Base-by-base conservation (phyloP, 2,797 vertebrate species). In the Periparus ater region DNA sequence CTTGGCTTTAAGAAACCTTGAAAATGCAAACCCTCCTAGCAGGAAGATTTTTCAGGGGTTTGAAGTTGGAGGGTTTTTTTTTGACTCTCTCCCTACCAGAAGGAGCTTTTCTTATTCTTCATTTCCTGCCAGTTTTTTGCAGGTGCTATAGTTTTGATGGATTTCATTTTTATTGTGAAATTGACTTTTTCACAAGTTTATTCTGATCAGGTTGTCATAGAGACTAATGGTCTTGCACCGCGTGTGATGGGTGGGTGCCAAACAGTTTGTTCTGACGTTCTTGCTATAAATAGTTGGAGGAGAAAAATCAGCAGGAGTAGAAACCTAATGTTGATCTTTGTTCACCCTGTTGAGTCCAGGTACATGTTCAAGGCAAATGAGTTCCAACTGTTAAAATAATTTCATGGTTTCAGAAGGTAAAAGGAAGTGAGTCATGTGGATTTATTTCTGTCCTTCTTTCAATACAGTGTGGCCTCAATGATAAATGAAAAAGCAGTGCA, bases 181-280 rank as follows among this genome's bases (percentile, higher is more conserved):
- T 76, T 96, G 93, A 85, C 85, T 97, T 95, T 76, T 85, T 92
- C 25, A 70, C 84, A 79, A 85, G 88, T 97, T 96, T 96, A 81
- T 96, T 95, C 96, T 91, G 91, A 85, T 89, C n/a, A 6, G 66
- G 97, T 98, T 97, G 96, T 96, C 95, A 96, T 97, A 96, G 95
- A 97, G 93, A 97, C 96, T 95, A 93, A 91, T 85, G 91, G 75
- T 66, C 70, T 70, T 80, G 75, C 95, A 84, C 88, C 38, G 70
- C 1, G 0, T 92, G 85, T 68, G 62, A 85, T 85, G 88, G 85
- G 63, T 91, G 91, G 91, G 77, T 89, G 92, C 91, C 91, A 68
- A 94, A 58, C 47, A 66, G 79, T 86, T 89, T 88, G 91, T 89
- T 89, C 83, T 91, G 86, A 94, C 19, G 30, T 89, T 89, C 48